A percentile compares a stretch with the other conserved stretches of the same genome.
Evolutionary conservation across 2,888 invertebrate genomes (phyloP).

Genomic region (Sarcophaga variegata): DNA sequence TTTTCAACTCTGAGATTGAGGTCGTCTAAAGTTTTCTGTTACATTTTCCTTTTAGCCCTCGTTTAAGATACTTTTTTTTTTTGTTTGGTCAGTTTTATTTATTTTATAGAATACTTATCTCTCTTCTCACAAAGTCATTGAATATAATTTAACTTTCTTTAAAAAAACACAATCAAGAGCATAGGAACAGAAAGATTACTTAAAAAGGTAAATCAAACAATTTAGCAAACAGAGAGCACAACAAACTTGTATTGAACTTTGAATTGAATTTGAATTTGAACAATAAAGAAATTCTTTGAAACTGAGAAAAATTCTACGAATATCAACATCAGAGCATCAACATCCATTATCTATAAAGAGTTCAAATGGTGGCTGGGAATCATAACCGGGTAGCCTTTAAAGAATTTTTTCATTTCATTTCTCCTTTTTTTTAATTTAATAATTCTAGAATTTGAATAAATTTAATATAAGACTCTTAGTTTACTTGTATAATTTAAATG

Average conservation of each 20-base stretch:
- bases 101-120: conserved; percentile 51
- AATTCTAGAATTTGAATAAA: no score
- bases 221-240: conserved; percentile 13
- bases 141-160: conserved; percentile 56
- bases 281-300: not conserved
- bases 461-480: no score
- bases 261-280: not conserved
- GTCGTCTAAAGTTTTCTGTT: conserved; percentile 48
- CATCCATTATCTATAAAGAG: not conserved
- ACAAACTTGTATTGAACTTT: conserved; percentile 45
- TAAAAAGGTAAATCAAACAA: conserved; percentile 18
- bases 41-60: not conserved
- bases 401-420: no score
- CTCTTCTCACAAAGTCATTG: conserved; percentile 43
- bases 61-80: not conserved
- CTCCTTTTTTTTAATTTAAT: no score
- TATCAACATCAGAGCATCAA: no score
- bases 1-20: conserved; percentile 39
- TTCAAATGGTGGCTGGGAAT: no score
- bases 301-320: no score
- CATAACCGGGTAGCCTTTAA: no score
- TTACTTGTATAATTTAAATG: no score
- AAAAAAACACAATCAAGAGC: conserved; percentile 37
- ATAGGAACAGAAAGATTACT: conserved; percentile 3
- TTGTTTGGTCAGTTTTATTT: conserved; percentile 44